Conservation (phyloP, 2,797 vertebrate genomes). For the Phoeniculus purpureus region DNA sequence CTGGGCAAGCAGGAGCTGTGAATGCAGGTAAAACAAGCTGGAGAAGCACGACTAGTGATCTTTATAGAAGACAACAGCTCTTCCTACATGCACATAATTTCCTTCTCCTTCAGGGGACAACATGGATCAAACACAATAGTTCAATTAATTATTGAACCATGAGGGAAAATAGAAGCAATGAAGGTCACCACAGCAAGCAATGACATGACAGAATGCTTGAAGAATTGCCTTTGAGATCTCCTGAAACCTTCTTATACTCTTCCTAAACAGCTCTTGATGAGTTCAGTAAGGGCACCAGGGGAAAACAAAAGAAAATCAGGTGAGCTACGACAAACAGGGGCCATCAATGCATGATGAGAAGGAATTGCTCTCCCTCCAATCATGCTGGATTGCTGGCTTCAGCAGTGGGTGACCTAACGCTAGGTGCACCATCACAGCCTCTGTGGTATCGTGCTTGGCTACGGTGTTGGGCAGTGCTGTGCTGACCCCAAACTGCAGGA, state of each 20-base stretch:
- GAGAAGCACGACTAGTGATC: background rate
- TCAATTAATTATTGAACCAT: background rate
- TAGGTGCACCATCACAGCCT: accelerated
- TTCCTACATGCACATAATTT: background rate
- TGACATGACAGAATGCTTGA: background rate
- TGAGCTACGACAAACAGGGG: background rate
- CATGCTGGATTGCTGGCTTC: background rate
- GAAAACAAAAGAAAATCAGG: background rate
- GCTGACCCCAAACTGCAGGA: background rate
- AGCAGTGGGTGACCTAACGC: background rate
- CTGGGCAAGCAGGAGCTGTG: background rate
- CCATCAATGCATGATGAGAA: background rate
- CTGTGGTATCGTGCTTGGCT: background rate
- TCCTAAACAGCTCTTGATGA: background rate
- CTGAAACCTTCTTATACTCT: background rate
- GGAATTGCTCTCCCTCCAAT: background rate
- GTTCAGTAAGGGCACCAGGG: background rate
- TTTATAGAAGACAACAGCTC: background rate
- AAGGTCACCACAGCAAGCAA: background rate
- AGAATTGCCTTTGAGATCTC: background rate
- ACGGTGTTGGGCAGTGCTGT: background rate
- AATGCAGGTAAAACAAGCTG: background rate
- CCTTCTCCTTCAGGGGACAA: background rate
- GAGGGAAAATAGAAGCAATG: background rate
- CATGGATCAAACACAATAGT: background rate